Evolutionary conservation across 2,113 vertebrate species (phyloP).

Genomic region (Perca flavescens): DNA sequence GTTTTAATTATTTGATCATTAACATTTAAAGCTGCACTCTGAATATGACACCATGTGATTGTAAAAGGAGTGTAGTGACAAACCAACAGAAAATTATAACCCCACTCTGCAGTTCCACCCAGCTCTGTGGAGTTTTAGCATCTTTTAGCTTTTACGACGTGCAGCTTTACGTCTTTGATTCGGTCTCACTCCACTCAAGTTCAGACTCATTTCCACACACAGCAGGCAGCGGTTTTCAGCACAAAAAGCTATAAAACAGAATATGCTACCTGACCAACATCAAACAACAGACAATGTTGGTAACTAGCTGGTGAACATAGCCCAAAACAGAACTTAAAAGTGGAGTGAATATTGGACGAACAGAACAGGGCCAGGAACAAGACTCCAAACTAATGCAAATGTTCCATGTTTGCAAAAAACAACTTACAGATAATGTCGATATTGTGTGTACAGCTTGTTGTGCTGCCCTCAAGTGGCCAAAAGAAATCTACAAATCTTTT

Average conservation of each 20-base stretch:
- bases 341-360: background rate
- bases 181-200: background rate
- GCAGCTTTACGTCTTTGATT: background rate
- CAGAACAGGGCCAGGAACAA: background rate
- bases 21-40: background rate
- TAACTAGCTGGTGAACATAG: background rate
- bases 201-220: background rate
- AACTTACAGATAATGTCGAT: background rate
- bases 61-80: background rate
- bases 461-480: background rate
- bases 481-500: background rate
- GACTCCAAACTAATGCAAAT: background rate
- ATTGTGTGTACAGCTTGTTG: background rate
- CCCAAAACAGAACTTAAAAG: background rate
- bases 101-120: background rate
- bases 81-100: background rate
- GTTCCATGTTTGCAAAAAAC: background rate
- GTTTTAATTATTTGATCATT: background rate
- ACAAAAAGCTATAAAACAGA: background rate
- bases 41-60: background rate
- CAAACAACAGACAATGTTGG: background rate
- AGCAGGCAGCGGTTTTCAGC: background rate
- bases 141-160: background rate
- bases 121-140: background rate
- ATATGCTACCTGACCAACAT: background rate